Base-by-base conservation (phyloP, 2,888 invertebrate species). In the Prosopocoilus inquinatus region DNA sequence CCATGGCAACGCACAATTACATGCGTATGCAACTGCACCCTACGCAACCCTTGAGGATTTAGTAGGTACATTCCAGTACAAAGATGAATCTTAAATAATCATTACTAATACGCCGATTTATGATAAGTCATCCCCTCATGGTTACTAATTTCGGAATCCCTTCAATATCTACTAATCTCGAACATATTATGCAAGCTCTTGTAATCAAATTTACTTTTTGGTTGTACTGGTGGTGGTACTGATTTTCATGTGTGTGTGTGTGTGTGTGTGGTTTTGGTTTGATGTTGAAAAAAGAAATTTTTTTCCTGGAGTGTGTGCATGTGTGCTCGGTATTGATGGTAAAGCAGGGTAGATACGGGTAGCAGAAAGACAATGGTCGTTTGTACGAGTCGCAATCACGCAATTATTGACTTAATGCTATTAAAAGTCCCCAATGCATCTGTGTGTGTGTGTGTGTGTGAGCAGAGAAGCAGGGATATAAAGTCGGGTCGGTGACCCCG, bases 401-500 rank as follows among this genome's bases (percentile, higher is more conserved):
- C 33, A 43, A 54, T 54, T 49, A 54, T 49, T 49, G 54, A 52
- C 49, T 50, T 54, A 54, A 54, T 45, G 49, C 49, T 50, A 50
- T 54, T 49, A 54, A 54, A 43, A 43, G 49, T 36, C 20, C 34
- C 34, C 36, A 12, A 34, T 54, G 35, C 54, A 11, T 54, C 15
- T 49, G 48, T 39, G 11, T 28, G 51, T 43, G 20, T 35, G 35
- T 44, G 41, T 13, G 39, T 41, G 50, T 8, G 13, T 36, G n/a
- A 20, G 20, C 13, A 12, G 50, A 43, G 50, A 53, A 28, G 53
- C 41, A 50, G 20, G 20, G 20, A 28, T 13, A 28, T 16, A 11
- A 41, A 50, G 38, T 15, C 34, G 51, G 60, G 57, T 63, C 60
- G 50, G 53, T 54, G 61, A 61, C 59, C 63, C 54, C 47, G 16